phyloP scores from a whole-genome alignment of 2,113 vertebrate genomes.

The Pampusana beccarii region DNA sequence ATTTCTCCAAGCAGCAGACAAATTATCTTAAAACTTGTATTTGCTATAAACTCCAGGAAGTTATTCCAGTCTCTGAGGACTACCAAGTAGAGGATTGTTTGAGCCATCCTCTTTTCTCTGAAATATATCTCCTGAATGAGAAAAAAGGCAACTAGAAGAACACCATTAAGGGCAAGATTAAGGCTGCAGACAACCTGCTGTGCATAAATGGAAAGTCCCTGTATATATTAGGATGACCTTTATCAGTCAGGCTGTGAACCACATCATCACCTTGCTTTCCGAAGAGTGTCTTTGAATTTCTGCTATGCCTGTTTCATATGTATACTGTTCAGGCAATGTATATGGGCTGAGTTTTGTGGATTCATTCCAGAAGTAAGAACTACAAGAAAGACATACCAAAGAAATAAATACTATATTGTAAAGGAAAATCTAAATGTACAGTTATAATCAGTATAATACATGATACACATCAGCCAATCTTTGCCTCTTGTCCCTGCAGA shows the following conservation, averaged over 20 bases:
- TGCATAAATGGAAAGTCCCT: neutral
- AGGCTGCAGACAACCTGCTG: neutral
- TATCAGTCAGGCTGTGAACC: neutral
- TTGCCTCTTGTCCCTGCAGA: neutral
- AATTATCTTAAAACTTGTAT: neutral
- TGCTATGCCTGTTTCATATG: neutral
- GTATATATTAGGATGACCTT: neutral
- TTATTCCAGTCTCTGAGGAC: neutral
- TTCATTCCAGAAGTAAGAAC: neutral
- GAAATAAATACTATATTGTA: neutral
- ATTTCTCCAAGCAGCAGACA: neutral
- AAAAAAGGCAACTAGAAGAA: neutral
- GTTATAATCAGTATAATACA: neutral
- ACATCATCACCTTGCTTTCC: neutral
- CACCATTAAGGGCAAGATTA: neutral
- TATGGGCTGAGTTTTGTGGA: neutral
- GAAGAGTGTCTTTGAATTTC: neutral
- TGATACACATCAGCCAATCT: neutral
- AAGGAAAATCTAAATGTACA: neutral
- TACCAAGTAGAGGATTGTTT: neutral
- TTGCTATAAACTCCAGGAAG: neutral
- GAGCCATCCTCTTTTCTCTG: neutral
- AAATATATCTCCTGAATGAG: neutral
- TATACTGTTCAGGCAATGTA: neutral
- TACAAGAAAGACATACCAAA: neutral